These are phyloP conservation scores for Allolobophora icterica DNA, from an alignment of 2,888 invertebrate species.

Conservation along the genomic window DNA sequence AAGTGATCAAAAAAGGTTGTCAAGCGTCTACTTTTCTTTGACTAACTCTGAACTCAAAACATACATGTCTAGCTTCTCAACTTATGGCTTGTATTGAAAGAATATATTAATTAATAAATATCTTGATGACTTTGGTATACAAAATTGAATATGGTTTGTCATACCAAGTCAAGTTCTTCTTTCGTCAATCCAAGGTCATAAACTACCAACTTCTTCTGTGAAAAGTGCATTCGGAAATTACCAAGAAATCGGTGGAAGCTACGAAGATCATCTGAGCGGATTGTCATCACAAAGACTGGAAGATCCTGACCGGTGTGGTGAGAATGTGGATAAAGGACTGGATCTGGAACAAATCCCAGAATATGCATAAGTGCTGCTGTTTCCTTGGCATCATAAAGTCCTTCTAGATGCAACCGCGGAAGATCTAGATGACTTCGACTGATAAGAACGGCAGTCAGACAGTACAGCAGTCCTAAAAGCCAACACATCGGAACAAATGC, in stretches of 20 bases:
- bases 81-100: background rate
- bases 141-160: slow-evolving; percentile 22
- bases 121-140: background rate
- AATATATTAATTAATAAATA: background rate
- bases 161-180: slow-evolving; percentile 74
- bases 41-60: background rate
- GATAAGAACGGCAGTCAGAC: background rate
- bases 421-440: slow-evolving; percentile 15
- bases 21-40: background rate
- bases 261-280: slow-evolving; percentile 61
- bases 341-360: slow-evolving; percentile 74
- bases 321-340: slow-evolving; percentile 63
- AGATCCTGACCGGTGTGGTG: slow-evolving; percentile 40
- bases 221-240: slow-evolving; percentile 77
- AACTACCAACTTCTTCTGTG: slow-evolving; percentile 79
- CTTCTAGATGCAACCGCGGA: slow-evolving; percentile 30
- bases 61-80: background rate
- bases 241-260: slow-evolving; percentile 53
- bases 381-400: background rate
- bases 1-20: background rate
- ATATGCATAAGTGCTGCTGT: slow-evolving; percentile 67
- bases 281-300: slow-evolving; percentile 80
- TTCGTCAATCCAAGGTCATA: slow-evolving; percentile 84
- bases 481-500: slow-evolving; percentile 19
- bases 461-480: slow-evolving; percentile 27